Conservation (phyloP, 2,888 invertebrate species). For the Pammene fasciana region DNA sequence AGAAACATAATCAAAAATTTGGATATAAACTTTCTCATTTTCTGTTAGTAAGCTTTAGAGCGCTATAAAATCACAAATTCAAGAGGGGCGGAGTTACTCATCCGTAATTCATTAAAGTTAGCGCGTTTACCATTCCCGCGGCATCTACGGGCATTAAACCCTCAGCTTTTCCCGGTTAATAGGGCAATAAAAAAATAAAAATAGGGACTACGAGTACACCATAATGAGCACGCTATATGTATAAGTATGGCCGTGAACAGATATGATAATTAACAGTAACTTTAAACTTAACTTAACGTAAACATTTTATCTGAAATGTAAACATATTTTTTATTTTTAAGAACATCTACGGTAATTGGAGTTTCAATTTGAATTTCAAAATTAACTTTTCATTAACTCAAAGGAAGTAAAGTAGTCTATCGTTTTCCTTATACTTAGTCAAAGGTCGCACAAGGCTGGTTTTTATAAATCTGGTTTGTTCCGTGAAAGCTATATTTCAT, state of each 20-base stretch:
- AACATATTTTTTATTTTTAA: conserved; percentile 13
- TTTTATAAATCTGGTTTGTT: background rate
- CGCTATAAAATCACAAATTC: conserved; percentile 74
- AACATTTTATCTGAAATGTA: conserved; percentile 11
- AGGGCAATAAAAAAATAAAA: conserved; percentile 72
- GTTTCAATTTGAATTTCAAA: conserved; percentile 22
- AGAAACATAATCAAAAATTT: conserved; percentile 56
- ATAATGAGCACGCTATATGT: conserved; percentile 50
- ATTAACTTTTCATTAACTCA: conserved; percentile 7
- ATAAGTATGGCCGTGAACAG: conserved; percentile 52
- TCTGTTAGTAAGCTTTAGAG: conserved; percentile 67
- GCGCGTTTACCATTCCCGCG: conserved; percentile 71
- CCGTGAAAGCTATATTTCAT: background rate
- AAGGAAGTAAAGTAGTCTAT: conserved; percentile 5
- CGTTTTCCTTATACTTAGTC: background rate
- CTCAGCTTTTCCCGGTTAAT: conserved; percentile 67
- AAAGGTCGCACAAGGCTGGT: background rate
- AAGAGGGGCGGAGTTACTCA: conserved; percentile 70
- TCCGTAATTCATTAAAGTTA: conserved; percentile 80
- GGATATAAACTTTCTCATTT: conserved; percentile 68
- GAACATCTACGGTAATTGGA: background rate
- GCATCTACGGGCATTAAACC: conserved; percentile 68
- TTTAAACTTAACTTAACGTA: no score
- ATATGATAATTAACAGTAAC: conserved; percentile 62
- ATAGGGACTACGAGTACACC: conserved; percentile 51